Evolutionary conservation across 2,888 invertebrate species (phyloP).

Genomic region (Phengaris alcon): DNA sequence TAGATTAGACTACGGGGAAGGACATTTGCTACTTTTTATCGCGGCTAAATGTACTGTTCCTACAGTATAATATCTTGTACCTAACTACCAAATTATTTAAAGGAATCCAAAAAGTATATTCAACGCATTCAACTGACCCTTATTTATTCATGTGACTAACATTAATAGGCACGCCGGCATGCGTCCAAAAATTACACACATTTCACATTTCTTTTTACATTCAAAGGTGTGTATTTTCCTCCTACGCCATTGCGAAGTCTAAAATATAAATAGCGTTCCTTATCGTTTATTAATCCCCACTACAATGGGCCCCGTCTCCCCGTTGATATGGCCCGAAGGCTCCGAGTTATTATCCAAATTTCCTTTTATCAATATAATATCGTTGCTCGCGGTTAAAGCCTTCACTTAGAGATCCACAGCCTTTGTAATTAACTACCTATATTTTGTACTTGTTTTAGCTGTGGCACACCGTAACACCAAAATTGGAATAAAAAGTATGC

Average conservation of each 20-base stretch:
- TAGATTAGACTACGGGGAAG: no score
- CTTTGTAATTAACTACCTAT: neutral
- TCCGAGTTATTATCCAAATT: conserved; percentile 33
- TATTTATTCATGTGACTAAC: neutral
- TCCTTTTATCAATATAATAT: conserved; percentile 30
- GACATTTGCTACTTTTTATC: no score
- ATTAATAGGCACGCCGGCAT: neutral
- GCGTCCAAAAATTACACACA: neutral
- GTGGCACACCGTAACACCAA: no score
- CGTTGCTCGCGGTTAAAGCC: conserved; percentile 34
- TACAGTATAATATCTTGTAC: neutral
- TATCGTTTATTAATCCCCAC: conserved; percentile 49
- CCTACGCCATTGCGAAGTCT: neutral
- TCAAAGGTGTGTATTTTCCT: neutral
- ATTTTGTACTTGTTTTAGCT: neutral
- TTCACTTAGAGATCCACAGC: neutral
- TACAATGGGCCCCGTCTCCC: conserved; percentile 50
- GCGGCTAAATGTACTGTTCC: no score
- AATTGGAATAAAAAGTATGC: no score
- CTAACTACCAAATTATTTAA: neutral
- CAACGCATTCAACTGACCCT: neutral
- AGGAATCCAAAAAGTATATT: neutral
- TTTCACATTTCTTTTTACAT: neutral
- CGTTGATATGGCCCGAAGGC: conserved; percentile 46
- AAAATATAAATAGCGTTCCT: conserved; percentile 24